Evolutionary conservation across 2,888 invertebrate genomes (phyloP).

Genomic region (Chrysodeixis includens): DNA sequence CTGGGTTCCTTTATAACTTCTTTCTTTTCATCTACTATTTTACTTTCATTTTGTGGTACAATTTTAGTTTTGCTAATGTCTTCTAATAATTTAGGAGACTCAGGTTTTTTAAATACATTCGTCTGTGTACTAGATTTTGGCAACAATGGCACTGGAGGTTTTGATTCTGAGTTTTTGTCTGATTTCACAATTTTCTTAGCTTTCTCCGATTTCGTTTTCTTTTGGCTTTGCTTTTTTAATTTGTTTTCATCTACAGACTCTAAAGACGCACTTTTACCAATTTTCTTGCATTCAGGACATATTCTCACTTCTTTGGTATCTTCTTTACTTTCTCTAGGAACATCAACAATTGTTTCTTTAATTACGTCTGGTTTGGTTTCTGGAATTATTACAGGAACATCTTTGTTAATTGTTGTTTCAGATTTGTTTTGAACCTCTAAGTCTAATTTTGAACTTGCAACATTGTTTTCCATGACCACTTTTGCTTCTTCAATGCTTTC

Average conservation of each 20-base stretch:
- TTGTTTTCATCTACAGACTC: conserved; percentile 44
- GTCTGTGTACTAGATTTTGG: conserved; percentile 31
- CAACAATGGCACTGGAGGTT: conserved; percentile 17
- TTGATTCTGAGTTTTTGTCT: conserved; percentile 14
- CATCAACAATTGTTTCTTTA: conserved; percentile 8
- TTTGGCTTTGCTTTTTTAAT: conserved; percentile 31
- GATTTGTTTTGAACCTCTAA: not conserved
- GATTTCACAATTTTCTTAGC: conserved; percentile 33
- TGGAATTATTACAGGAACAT: conserved; percentile 5
- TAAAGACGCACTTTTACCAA: conserved; percentile 54
- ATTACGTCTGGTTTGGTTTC: not conserved
- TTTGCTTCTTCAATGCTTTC: not conserved
- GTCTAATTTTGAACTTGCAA: not conserved
- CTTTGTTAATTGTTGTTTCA: not conserved
- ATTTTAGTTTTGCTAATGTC: conserved; percentile 5
- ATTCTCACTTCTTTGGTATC: conserved; percentile 7
- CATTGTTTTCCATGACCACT: not conserved
- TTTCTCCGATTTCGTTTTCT: conserved; percentile 57
- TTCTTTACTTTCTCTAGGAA: conserved; percentile 11
- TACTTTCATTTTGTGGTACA: not conserved
- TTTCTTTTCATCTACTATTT: not conserved
- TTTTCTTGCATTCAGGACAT: conserved; percentile 24
- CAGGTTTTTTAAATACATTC: conserved; percentile 9
- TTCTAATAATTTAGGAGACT: conserved; percentile 5
- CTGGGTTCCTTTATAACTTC: not conserved